Conservation (phyloP, 2,888 invertebrate genomes). For the Napeogenes inachia region DNA sequence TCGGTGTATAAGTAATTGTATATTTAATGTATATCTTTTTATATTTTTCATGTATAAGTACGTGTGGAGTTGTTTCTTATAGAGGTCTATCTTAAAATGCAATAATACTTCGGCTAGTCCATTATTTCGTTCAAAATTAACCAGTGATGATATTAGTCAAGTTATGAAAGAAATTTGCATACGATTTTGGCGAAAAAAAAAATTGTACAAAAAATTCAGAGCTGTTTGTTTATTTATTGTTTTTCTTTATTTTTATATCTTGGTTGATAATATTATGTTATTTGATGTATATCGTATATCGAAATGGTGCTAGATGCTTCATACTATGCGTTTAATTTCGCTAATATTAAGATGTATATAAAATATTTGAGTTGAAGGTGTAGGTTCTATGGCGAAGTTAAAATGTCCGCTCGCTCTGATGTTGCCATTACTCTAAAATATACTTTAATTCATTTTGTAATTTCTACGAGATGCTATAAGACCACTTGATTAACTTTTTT, state of each 20-base stretch:
- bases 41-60: slow-evolving; percentile 53
- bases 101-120: slow-evolving; percentile 69
- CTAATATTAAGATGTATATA: slow-evolving; percentile 60
- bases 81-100: slow-evolving; percentile 46
- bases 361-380: slow-evolving; percentile 38
- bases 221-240: slow-evolving; percentile 58
- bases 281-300: slow-evolving; percentile 64
- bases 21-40: slow-evolving; percentile 52
- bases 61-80: slow-evolving; percentile 49
- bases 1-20: slow-evolving; percentile 55
- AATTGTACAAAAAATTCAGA: slow-evolving; percentile 33
- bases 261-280: slow-evolving; percentile 73
- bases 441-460: neutral
- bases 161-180: slow-evolving; percentile 40
- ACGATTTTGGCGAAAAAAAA: slow-evolving; percentile 32
- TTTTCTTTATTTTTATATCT: slow-evolving; percentile 46
- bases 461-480: neutral
- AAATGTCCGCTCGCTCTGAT: slow-evolving; percentile 46
- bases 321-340: slow-evolving; percentile 58
- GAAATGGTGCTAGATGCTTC: slow-evolving; percentile 76
- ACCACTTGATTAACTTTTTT: slow-evolving; percentile 12
- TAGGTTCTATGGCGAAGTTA: slow-evolving; percentile 26
- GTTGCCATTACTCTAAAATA: slow-evolving; percentile 52
- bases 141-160: slow-evolving; percentile 48
- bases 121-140: slow-evolving; percentile 61